These are phyloP conservation scores for Acanthochromis polyacanthus DNA, from an alignment of 2,113 vertebrate genomes.

Conservation along the genomic window DNA sequence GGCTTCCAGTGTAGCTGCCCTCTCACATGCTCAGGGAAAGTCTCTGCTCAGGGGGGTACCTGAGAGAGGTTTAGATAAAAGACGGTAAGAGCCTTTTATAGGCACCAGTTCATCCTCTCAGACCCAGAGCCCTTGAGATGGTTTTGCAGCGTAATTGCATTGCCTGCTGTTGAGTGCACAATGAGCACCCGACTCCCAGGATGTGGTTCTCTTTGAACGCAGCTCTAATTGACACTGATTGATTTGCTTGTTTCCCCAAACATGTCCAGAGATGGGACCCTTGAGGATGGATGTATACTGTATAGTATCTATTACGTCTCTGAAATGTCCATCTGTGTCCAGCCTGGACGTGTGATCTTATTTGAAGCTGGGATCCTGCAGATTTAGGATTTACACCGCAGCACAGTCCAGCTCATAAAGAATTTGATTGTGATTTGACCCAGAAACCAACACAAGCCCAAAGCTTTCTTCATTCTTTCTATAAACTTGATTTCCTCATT, in stretches of 20 bases:
- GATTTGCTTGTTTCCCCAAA: constrained; percentile 81
- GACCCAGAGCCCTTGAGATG: constrained; percentile 66
- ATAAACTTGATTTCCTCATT: constrained; percentile 29
- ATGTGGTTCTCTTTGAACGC: constrained; percentile 80
- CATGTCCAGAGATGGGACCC: constrained; percentile 65
- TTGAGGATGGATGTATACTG: constrained; percentile 54
- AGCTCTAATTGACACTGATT: constrained; percentile 86
- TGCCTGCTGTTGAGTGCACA: constrained; percentile 79
- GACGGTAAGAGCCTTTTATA: constrained; percentile 66
- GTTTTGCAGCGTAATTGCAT: constrained; percentile 74
- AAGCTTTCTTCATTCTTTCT: constrained; percentile 32
- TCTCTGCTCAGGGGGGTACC: constrained; percentile 68
- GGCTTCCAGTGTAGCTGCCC: constrained; percentile 39
- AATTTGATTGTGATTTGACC: constrained; percentile 28
- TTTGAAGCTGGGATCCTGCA: constrained; percentile 5
- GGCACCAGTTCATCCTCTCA: constrained; percentile 54
- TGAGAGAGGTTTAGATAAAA: constrained; percentile 70
- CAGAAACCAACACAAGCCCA: constrained; percentile 21
- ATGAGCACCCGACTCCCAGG: constrained; percentile 74
- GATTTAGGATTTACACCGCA: neutral
- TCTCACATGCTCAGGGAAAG: constrained; percentile 51
- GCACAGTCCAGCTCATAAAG: neutral
- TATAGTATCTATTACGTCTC: constrained; percentile 50
- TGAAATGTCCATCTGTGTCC: constrained; percentile 37
- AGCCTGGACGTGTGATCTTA: constrained; percentile 18